Conservation (phyloP, 2,113 vertebrate species). For the Coryphaenoides rupestris region DNA sequence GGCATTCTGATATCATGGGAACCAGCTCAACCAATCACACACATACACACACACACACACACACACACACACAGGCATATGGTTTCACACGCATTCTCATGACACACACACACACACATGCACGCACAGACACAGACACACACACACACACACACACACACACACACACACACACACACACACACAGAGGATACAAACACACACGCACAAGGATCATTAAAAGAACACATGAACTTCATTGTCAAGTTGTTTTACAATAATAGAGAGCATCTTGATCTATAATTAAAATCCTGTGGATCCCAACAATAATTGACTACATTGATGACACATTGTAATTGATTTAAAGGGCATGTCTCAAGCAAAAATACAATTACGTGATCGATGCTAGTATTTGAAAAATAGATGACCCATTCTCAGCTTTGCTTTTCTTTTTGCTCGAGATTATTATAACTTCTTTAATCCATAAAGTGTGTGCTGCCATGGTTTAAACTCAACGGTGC, state of each 20-base stretch:
- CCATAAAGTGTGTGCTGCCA: too few relatives aligned
- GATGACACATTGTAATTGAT: neutral
- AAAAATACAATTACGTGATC: too few relatives aligned
- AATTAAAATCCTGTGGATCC: neutral
- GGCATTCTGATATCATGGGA: slow-evolving; percentile 40
- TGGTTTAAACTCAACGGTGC: too few relatives aligned
- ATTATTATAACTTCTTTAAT: too few relatives aligned
- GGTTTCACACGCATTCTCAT: neutral
- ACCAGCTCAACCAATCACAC: slow-evolving; percentile 13
- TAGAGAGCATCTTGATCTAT: slow-evolving; percentile 2
- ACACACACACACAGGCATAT: slow-evolving; percentile 1
- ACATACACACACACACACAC: neutral
- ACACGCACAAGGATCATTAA: neutral
- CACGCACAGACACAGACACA: neutral
- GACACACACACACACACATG: too few relatives aligned
- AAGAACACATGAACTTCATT: neutral
- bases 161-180: neutral
- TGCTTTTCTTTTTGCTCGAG: too few relatives aligned
- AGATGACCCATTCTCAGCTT: too few relatives aligned
- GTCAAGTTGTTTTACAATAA: neutral
- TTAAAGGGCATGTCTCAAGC: neutral
- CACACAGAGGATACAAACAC: slow-evolving; percentile 4
- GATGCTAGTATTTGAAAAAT: too few relatives aligned
- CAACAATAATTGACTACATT: neutral
- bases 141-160: too few relatives aligned